Evolutionary conservation across 2,797 vertebrate genomes (phyloP), one percentile per base, ranked within the genome.

Genomic region (Pempheris klunzingeri): DNA sequence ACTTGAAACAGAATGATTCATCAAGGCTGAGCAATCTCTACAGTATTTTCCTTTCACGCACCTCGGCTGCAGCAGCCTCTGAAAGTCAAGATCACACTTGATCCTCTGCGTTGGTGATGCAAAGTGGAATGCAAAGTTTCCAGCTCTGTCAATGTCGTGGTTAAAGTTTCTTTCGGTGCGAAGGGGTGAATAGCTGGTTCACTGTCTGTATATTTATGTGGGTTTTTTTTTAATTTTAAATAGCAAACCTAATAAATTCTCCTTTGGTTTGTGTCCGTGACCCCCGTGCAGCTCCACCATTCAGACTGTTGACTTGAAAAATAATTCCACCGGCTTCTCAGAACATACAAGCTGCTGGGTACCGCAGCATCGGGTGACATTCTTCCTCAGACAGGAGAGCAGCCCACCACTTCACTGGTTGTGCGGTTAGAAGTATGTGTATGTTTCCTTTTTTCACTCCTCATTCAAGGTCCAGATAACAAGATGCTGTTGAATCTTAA

Each of bases 1-100:
- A 61, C 68, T 77, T 80, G 44, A 74, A 81, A 71, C 43, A 67
- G 60, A 74, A 77, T 77, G 77, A 72, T 70, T 85, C 50, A 76
- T 83, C 74, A 63, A 78, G 73, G 68, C 66, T 43, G 32, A 39
- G 59, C 20, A 49, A 68, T 77, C 64, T 74, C 47, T 52, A n/a
- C 54, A 74, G n/a, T 49, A 10, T 66, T 81, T 80, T 63, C 54
- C 34, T 24, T 55, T 34, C 4, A 34, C 65, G 77, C 44, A 72
- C 54, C 53, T 70, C 30, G 52, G 17, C 50, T 59, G 77, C 24
- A 52, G 39, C 58, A 62, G 61, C 73, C 57, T 57, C 54, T 63
- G 26, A 63, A 72, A 76, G 65, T 73, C 73, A 65, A 65, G 66
- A 55, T 78, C 64, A 52, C 36, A 15, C 55, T 53, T 47, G 41